phyloP scores from a whole-genome alignment of 2,113 vertebrate genomes.

The Misgurnus mizolepis region DNA sequence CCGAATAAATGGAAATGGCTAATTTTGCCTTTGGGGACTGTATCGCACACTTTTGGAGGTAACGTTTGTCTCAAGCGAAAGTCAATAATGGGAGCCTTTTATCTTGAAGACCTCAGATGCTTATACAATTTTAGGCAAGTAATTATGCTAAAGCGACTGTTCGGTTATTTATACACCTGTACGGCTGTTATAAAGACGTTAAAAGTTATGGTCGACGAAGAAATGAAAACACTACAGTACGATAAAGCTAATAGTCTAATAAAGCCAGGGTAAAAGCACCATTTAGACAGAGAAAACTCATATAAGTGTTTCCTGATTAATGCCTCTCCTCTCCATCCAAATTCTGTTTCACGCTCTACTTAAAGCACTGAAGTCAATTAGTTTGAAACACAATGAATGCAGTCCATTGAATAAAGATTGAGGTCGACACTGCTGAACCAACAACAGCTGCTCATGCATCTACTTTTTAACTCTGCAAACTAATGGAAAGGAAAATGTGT shows the following conservation, averaged over 20 bases:
- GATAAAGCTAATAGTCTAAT: background rate
- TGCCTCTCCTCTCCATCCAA: background rate
- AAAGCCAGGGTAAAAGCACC: background rate
- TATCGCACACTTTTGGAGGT: background rate
- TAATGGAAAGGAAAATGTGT: background rate
- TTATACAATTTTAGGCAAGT: background rate
- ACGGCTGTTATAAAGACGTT: background rate
- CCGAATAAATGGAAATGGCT: conserved; percentile 17
- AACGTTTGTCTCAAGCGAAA: background rate
- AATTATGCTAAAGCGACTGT: conserved; percentile 17
- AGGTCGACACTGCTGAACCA: background rate
- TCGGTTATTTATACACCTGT: conserved; percentile 7
- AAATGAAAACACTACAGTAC: background rate
- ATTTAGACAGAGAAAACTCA: background rate
- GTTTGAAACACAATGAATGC: background rate
- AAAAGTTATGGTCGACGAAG: background rate
- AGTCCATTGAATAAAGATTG: conserved; percentile 3
- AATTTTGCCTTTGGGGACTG: conserved; percentile 18
- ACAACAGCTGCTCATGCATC: background rate
- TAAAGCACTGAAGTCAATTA: conserved; percentile 12
- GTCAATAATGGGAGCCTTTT: conserved; percentile 1
- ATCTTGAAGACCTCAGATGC: conserved; percentile 6
- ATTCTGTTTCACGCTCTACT: conserved; percentile 1
- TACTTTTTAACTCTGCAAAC: background rate
- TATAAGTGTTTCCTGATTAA: conserved; percentile 9